Evolutionary conservation across 2,888 invertebrate species (phyloP), one percentile per base, ranked within the genome.

Genomic region (Isoperla grammatica): DNA sequence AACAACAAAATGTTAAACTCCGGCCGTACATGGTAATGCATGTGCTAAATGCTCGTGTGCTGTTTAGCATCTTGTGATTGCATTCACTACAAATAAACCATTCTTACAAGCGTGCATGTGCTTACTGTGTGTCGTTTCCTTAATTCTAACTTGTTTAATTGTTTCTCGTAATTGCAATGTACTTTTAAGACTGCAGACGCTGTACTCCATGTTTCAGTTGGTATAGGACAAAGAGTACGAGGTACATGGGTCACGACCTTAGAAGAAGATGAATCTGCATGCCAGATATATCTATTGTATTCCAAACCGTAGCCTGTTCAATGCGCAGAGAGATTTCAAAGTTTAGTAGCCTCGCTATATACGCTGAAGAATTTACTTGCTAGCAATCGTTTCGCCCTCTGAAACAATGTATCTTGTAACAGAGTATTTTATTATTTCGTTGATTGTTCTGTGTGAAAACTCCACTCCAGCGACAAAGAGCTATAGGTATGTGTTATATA

Each of bases 251-350:
- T 49, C 58, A 58, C 43, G 50, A 58, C 58, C 58, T 50, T 22
- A 17, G 23, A 23, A 19, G 39, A 60, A 60, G 59, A 56, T 60
- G 59, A 60, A 60, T 60, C 40, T 60, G 29, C 48, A 56, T 56
- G 35, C 29, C 13, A 45, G 46, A 56, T 35, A 45, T 45, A 56
- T 46, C 53, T 22, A n/a, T 53, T 60, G 59, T 60, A 55, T 60
- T 60, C 59, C 5, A 17, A 48, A 35, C 13, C 35, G n/a, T 29
- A 35, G 49, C 12, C 15, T 50, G 29, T 39, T 22, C 49, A 55
- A 55, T 45, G 56, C 48, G 59, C 46, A 43, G 54, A 48, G 45
- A 46, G 55, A 54, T 54, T 42, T 19, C 29, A 43, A 50, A 40
- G 8, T 23, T 17, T 50, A 43, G 50, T 40, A 50, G 39, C 29